Evolutionary conservation across 2,797 vertebrate species (phyloP), one percentile per base, ranked within the genome.

Genomic region (Thalassophryne amazonica): DNA sequence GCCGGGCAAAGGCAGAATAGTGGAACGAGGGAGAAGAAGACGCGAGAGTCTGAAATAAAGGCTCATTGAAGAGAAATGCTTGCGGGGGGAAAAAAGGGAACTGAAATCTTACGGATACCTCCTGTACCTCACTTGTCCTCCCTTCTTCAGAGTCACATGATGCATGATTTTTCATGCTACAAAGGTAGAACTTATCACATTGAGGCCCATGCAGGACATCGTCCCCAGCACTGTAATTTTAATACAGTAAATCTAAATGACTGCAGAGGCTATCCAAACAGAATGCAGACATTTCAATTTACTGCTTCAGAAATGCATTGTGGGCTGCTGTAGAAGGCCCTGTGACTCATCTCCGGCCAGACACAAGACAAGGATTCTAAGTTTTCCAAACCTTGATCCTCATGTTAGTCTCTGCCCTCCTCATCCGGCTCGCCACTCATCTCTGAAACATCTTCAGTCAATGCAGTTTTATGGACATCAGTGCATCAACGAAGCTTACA

Each of bases 201-300:
- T 14, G 73, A 64, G 61, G 34, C 7, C 5, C 1, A 7, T 31
- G 54, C 58, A 54, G 67, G 67, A 76, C 73, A 66, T 71, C 59
- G 55, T 42, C 48, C 38, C 52, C 28, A 75, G 53, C 39, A 9
- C 57, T 16, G 47, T 69, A 45, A 73, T 73, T 74, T 48, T 25
- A 65, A 63, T 13, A 2, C 56, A 65, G 52, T 86, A 80, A 84
- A 88, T 86, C 80, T 76, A 57, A 77, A 46, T 55, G 75, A 83
- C 60, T 76, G 63, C 60, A 39, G 57, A 3, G 6, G 45, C 57
- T 36, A 79, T 78, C 4, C 54, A 52, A 60, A 65, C 4, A 2
- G 0, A 11, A 67, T 59, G 56, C 47, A 18, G 13, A 59, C 40
- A 2, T 40, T 66, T 56, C 6, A 16, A 22, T 68, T 54, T 66